Evolutionary conservation across 2,888 invertebrate species (phyloP).

Genomic region (Sphaerophoria taeniata): DNA sequence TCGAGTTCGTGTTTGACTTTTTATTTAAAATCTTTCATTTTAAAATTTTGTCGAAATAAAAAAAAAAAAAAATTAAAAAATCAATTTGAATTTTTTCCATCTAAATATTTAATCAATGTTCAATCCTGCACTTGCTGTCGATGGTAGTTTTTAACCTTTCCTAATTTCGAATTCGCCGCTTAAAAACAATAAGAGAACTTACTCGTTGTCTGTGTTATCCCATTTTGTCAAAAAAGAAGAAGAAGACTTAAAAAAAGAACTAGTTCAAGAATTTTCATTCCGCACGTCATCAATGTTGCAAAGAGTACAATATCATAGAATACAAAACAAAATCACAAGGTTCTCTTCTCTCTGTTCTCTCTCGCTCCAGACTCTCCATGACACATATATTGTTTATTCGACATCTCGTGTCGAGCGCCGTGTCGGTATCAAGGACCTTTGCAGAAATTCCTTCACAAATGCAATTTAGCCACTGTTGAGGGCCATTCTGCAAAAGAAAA

Average conservation of each 20-base stretch:
- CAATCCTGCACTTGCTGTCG: neutral
- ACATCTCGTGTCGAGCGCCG: too few species aligned
- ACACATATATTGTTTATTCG: conserved; percentile 59
- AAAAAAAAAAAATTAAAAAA: too few species aligned
- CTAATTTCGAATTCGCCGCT: neutral
- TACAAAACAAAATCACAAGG: neutral
- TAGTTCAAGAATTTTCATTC: conserved; percentile 55
- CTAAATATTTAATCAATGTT: neutral
- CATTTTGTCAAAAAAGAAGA: neutral
- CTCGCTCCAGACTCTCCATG: conserved; percentile 26
- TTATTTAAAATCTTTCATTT: too few species aligned
- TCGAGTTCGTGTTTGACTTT: too few species aligned
- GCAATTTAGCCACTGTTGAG: conserved; percentile 68
- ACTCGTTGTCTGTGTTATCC: conserved; percentile 1
- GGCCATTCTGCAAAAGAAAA: conserved; percentile 45
- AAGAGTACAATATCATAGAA: conserved; percentile 1
- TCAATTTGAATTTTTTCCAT: too few species aligned
- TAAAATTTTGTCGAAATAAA: too few species aligned
- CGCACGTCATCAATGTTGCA: conserved; percentile 64
- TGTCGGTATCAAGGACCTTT: conserved; percentile 61
- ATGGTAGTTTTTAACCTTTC: too few species aligned
- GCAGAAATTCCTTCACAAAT: conserved; percentile 71
- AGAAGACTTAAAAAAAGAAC: conserved; percentile 15
- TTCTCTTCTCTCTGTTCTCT: conserved; percentile 8
- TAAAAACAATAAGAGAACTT: conserved; percentile 29